Evolutionary conservation across 2,113 vertebrate species (phyloP).

Genomic region (Lepidiolamprologus cunningtoni): DNA sequence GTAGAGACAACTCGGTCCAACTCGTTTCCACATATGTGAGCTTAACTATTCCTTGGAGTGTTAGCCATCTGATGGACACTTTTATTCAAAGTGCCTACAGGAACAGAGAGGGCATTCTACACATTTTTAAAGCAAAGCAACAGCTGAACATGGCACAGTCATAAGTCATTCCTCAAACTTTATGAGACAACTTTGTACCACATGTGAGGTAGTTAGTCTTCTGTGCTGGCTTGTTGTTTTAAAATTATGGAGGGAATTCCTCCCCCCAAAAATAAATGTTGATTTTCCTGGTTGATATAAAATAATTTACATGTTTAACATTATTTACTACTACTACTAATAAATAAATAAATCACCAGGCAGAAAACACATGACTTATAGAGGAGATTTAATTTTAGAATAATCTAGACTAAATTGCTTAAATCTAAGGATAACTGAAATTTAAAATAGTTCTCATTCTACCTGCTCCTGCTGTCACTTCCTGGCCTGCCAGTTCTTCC

Average conservation of each 20-base stretch:
- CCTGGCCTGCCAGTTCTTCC: neutral
- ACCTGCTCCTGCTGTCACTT: neutral
- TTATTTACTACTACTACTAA: accelerated
- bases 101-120: conserved; percentile 7
- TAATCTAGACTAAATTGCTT: neutral
- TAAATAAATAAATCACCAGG: neutral
- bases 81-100: neutral
- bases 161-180: neutral
- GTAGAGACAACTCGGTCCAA: conserved; percentile 4
- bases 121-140: conserved; percentile 11
- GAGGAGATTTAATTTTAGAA: neutral
- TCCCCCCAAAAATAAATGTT: neutral
- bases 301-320: neutral
- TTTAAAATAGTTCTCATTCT: neutral
- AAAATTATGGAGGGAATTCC: neutral
- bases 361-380: neutral
- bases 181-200: neutral
- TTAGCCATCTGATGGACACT: conserved; percentile 8
- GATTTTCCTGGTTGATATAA: neutral
- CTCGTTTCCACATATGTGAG: conserved; percentile 22
- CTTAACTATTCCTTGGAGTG: conserved; percentile 3
- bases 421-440: neutral
- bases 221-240: neutral
- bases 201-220: neutral
- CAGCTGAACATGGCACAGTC: conserved; percentile 15